Evolutionary conservation across 2,113 vertebrate genomes (phyloP), one percentile per base, ranked within the genome.

Genomic region (Murina feae): DNA sequence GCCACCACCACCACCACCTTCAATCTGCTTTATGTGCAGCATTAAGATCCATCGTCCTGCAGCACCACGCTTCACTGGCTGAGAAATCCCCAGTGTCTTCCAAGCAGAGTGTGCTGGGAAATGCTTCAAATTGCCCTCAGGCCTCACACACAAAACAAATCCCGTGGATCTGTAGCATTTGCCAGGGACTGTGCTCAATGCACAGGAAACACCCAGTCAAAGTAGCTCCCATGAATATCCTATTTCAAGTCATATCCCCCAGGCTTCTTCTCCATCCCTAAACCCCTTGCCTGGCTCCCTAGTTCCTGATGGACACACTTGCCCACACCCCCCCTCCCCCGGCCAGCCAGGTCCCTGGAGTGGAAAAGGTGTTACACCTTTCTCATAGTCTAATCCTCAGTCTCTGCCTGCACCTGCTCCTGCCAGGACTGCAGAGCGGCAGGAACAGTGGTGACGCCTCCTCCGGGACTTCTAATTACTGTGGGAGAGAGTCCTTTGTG

Each of bases 221-320:
- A 5, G 55, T 6, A 18, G n/a, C 13, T 49, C 39, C n/a, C 6
- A 0, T 4, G 49, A 17, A 21, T 5, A 44, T 30, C 1, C 80
- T 25, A 5, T 11, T 42, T 30, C 16, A 68, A 49, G 55, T n/a
- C 17, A 12, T 6, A 30, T 25, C 55, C 51, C 1, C 0, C 47
- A 16, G 65, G 28, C 8, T 53, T 9, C 32, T 39, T 68, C 47
- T 20, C 17, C 47, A 30, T 4, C 39, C 28, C 63, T 12, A 53
- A 44, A 3, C 3, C n/a, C 44, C 83, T 71, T 25, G 71, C 69
- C 37, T 2, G 7, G 42, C 2, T 20, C 32, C 37, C 69, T 44
- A 44, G 49, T 6, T 75, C 35, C 30, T 14, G 44, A 44, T 3
- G 1, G 1, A 10, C 9, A 30, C 32, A 0, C 55, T 23, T 0